phyloP scores from a whole-genome alignment of 2,888 invertebrate species.

The Drosophila borealis region DNA sequence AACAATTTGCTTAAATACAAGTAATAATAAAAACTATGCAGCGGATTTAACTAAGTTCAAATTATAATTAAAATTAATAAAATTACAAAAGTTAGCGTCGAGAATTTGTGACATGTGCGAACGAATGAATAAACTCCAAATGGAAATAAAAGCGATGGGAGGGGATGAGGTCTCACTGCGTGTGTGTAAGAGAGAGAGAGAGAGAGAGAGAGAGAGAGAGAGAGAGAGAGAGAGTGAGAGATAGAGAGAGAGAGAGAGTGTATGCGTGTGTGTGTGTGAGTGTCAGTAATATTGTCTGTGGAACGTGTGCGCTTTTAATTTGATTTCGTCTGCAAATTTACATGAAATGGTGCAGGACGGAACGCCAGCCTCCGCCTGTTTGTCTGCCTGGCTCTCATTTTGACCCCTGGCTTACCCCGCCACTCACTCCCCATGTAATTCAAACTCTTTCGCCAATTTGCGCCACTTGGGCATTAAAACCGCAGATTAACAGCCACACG shows the following conservation, averaged over 20 bases:
- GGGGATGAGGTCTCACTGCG: background rate
- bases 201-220: background rate
- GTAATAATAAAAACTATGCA: conserved; percentile 37
- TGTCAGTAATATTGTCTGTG: conserved; percentile 33
- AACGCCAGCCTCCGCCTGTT: conserved; percentile 22
- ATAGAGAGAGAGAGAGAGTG: background rate
- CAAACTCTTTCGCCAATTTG: conserved; percentile 78
- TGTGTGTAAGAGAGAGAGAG: background rate
- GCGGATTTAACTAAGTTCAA: conserved; percentile 47
- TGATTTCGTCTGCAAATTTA: conserved; percentile 77
- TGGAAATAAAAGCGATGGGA: conserved; percentile 9
- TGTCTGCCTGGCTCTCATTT: conserved; percentile 29
- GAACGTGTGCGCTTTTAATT: conserved; percentile 73
- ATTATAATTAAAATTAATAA: conserved; percentile 70
- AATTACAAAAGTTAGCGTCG: conserved; percentile 54
- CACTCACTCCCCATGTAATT: conserved; percentile 41
- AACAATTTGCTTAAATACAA: conserved; percentile 44
- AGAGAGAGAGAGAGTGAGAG: background rate
- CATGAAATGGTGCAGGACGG: conserved; percentile 45
- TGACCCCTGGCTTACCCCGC: conserved; percentile 14
- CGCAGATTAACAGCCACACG: conserved; percentile 77
- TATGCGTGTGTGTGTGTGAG: background rate
- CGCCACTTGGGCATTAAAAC: conserved; percentile 79
- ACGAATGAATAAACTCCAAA: conserved; percentile 49
- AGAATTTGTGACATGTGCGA: conserved; percentile 32